Conservation (phyloP, 2,888 invertebrate species). For the Coenonympha arcania region DNA sequence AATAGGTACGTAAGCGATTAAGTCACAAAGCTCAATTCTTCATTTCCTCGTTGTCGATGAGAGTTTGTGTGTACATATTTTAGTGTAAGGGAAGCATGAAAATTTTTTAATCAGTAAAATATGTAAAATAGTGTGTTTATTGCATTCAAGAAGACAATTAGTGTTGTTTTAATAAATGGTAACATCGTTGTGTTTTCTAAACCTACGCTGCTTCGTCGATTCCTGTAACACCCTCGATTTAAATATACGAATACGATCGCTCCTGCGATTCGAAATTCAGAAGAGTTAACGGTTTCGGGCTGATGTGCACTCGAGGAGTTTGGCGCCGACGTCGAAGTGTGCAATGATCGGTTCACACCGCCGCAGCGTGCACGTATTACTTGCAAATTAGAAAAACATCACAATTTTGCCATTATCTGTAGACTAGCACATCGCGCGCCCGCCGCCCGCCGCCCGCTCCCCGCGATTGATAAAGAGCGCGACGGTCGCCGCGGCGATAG, state of each 20-base stretch:
- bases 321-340: slow-evolving; percentile 23
- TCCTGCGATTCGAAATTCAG: no score
- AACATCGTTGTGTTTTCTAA: slow-evolving; percentile 6
- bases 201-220: slow-evolving; percentile 34
- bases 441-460: slow-evolving; percentile 48
- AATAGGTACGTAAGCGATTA: slow-evolving; percentile 46
- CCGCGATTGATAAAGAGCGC: slow-evolving; percentile 61
- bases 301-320: slow-evolving; percentile 18
- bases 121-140: slow-evolving; percentile 52
- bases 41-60: slow-evolving; percentile 59
- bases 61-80: slow-evolving; percentile 70
- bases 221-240: slow-evolving; percentile 31
- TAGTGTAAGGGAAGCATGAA: slow-evolving; percentile 70
- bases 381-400: slow-evolving; percentile 63
- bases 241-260: no score
- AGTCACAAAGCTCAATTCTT: slow-evolving; percentile 68
- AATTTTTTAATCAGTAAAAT: slow-evolving; percentile 51
- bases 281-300: not conserved
- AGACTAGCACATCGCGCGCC: slow-evolving; percentile 39
- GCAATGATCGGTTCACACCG: no score
- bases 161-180: slow-evolving; percentile 19
- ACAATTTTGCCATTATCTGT: slow-evolving; percentile 71
- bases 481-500: slow-evolving; percentile 55
- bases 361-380: slow-evolving; percentile 26
- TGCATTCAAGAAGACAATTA: slow-evolving; percentile 43